Percentiles rank a stretch among this genome's conserved stretches.
Evolutionary conservation across 2,797 vertebrate genomes (phyloP).

Genomic region (Menidia menidia): DNA sequence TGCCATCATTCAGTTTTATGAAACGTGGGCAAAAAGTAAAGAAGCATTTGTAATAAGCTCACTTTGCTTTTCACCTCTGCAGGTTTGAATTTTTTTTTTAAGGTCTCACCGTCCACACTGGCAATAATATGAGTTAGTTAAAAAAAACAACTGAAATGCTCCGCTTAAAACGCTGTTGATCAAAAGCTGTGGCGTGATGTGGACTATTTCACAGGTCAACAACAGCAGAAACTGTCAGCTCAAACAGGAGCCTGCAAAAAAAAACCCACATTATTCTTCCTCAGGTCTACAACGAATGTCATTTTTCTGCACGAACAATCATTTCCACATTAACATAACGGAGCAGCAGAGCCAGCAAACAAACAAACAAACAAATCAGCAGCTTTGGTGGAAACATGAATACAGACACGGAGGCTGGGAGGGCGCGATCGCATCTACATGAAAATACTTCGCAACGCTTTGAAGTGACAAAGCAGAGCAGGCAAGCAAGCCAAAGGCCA

Average conservation of each 20-base stretch:
- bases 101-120: background rate
- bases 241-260: constrained; percentile 1
- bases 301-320: constrained; percentile 40
- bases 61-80: background rate
- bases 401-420: constrained; percentile 53
- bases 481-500: constrained; percentile 74
- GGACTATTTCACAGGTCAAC: constrained; percentile 13
- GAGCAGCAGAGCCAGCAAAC: constrained; percentile 55
- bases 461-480: constrained; percentile 78
- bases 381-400: constrained; percentile 64
- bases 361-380: constrained; percentile 65
- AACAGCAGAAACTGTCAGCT: constrained; percentile 22
- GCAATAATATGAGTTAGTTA: constrained; percentile 4
- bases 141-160: constrained; percentile 15
- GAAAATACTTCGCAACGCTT: constrained; percentile 71
- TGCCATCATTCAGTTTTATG: background rate
- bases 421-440: constrained; percentile 57
- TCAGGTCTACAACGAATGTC: constrained; percentile 44
- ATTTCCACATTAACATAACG: constrained; percentile 50
- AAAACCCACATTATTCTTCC: constrained; percentile 4
- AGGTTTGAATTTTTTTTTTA: background rate
- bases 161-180: constrained; percentile 11
- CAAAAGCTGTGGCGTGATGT: constrained; percentile 8
- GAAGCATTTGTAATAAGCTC: background rate
- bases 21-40: background rate